phyloP scores from a whole-genome alignment of 2,888 invertebrate species.

The Troides oblongomaculatus region DNA sequence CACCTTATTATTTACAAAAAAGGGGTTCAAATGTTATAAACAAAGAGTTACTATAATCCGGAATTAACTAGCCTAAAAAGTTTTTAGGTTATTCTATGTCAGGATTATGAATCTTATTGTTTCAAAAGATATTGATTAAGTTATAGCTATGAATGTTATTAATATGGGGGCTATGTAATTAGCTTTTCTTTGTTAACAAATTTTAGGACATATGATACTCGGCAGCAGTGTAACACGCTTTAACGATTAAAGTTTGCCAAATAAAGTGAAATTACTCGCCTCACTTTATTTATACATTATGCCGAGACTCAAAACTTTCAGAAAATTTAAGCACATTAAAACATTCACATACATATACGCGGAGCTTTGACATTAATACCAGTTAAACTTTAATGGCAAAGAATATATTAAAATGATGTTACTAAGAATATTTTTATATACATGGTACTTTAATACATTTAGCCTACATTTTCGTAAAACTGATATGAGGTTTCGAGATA shows the following conservation, averaged over 20 bases:
- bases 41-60: too few relatives aligned
- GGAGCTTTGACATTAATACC: slow-evolving; percentile 2
- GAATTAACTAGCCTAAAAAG: too few relatives aligned
- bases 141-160: background rate
- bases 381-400: background rate
- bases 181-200: background rate
- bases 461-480: too few relatives aligned
- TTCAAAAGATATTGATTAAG: too few relatives aligned
- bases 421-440: background rate
- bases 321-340: slow-evolving; percentile 8
- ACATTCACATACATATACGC: background rate
- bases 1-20: too few relatives aligned
- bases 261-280: slow-evolving; percentile 16
- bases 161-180: background rate
- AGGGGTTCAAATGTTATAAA: too few relatives aligned
- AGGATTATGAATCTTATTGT: too few relatives aligned
- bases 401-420: background rate
- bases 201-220: background rate
- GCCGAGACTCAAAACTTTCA: background rate
- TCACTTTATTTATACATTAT: slow-evolving; percentile 14
- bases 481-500: too few relatives aligned
- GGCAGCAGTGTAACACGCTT: background rate
- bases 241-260: slow-evolving; percentile 4
- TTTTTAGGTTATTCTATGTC: too few relatives aligned
- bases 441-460: background rate